phyloP scores from a whole-genome alignment of 2,113 vertebrate species.

The Misgurnus anguillicaudatus region DNA sequence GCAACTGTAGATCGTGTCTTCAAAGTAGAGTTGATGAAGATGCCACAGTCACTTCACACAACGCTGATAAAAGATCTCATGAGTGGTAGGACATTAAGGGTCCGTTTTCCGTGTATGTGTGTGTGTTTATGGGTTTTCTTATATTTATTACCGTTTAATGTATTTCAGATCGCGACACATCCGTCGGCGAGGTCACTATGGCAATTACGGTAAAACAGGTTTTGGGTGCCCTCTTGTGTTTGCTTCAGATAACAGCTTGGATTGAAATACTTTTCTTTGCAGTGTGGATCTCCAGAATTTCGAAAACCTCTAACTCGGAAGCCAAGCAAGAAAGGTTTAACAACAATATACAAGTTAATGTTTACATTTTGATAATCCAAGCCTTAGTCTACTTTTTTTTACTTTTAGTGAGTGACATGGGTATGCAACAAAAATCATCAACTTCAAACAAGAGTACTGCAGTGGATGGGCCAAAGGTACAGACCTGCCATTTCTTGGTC shows the following conservation, averaged over 20 bases:
- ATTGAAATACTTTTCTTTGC: conserved; percentile 11
- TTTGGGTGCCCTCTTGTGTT: background rate
- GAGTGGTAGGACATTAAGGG: conserved; percentile 49
- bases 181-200: conserved; percentile 68
- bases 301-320: conserved; percentile 56
- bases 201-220: conserved; percentile 64
- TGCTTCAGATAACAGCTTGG: background rate
- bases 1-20: conserved; percentile 66
- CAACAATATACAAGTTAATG: too few relatives aligned
- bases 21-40: conserved; percentile 74
- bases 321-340: conserved; percentile 62
- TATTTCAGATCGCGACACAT: conserved; percentile 42
- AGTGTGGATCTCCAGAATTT: conserved; percentile 65
- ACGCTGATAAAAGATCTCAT: conserved; percentile 63
- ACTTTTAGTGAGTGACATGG: conserved; percentile 17
- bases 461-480: conserved; percentile 37
- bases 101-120: too few relatives aligned
- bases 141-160: background rate
- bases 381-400: too few relatives aligned
- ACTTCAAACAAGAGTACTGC: background rate
- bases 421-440: background rate
- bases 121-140: too few relatives aligned
- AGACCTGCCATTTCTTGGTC: background rate
- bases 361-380: background rate
- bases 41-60: conserved; percentile 65